phyloP scores from a whole-genome alignment of 2,797 vertebrate genomes.

The Falco naumanni region DNA sequence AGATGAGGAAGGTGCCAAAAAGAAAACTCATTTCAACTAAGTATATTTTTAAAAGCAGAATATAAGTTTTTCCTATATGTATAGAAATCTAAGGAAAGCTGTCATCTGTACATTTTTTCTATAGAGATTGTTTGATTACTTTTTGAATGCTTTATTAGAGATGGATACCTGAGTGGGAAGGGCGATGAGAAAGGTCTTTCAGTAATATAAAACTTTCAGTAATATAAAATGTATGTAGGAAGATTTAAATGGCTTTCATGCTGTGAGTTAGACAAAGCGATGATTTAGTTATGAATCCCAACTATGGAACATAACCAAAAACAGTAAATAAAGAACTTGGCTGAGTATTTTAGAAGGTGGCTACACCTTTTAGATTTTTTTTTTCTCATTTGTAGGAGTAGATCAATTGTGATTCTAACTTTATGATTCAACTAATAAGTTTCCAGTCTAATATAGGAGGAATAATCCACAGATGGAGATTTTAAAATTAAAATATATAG shows the following conservation, averaged over 20 bases:
- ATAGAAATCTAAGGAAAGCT: not conserved
- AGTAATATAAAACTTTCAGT: not conserved
- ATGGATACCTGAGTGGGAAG: not conserved
- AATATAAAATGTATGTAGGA: not conserved
- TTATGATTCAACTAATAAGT: not conserved
- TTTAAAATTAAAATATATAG: not conserved
- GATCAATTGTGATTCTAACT: not conserved
- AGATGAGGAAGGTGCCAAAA: not conserved
- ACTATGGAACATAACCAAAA: not conserved
- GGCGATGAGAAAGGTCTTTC: not conserved
- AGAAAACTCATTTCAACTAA: not conserved
- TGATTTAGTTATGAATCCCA: not conserved
- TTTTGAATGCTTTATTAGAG: not conserved
- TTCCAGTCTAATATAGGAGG: not conserved
- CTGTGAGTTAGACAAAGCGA: not conserved
- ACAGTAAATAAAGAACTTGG: not conserved
- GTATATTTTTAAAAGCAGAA: not conserved
- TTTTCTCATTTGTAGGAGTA: not conserved
- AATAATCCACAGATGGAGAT: not conserved
- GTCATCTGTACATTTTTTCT: not conserved
- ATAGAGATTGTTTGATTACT: not conserved
- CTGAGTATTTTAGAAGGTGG: not conserved
- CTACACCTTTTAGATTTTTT: not conserved
- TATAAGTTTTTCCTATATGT: not conserved
- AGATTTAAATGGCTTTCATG: not conserved